Conservation (phyloP, 1,140 invertebrate species). For the Gryllus bimaculatus region DNA sequence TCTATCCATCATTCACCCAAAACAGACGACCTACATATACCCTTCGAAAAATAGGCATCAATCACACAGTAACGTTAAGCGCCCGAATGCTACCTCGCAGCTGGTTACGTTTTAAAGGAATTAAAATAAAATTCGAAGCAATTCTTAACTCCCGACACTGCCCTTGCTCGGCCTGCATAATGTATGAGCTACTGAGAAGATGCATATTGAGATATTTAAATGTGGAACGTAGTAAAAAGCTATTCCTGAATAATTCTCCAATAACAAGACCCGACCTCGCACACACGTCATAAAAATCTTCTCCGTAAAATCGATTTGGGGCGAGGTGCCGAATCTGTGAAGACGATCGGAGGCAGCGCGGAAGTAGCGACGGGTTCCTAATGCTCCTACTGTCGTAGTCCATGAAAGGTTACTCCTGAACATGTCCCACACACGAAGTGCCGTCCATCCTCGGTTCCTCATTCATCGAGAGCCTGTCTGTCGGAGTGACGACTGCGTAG, state of each 20-base stretch:
- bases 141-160: not conserved
- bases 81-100: not conserved
- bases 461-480: no score
- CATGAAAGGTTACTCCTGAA: not conserved
- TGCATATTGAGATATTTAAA: conserved; percentile 6
- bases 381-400: not conserved
- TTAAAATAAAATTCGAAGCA: not conserved
- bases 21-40: not conserved
- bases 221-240: not conserved
- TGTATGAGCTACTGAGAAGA: not conserved
- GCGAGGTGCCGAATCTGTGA: not conserved
- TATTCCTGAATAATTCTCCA: conserved; percentile 5
- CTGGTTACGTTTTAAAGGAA: not conserved
- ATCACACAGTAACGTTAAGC: not conserved
- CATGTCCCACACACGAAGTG: no score
- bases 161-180: not conserved
- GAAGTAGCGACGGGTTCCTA: not conserved
- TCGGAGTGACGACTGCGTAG: no score
- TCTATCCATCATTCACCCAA: no score
- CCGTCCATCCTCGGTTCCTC: no score
- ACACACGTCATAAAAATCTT: not conserved
- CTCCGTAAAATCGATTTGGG: not conserved
- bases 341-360: not conserved
- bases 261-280: conserved; percentile 2
- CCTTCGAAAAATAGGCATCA: not conserved